Evolutionary conservation across 53 echinoderm and acorn worm species (phyloP), one percentile per base, ranked within the genome.

Genomic region (Crossaster papposus): DNA sequence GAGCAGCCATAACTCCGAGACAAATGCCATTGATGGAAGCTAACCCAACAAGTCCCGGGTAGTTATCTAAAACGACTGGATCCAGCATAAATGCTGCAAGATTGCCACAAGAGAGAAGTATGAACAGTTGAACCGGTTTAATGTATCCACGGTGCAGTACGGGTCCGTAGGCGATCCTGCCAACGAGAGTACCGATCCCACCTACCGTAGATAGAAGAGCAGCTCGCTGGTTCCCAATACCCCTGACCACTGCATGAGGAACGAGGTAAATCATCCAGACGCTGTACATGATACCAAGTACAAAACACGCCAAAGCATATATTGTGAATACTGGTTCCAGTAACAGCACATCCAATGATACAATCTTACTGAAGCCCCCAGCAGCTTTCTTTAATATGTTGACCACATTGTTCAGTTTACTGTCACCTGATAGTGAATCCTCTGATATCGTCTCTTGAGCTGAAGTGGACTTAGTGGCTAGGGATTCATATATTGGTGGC

Each of bases 201-300:
- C 88, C 91, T 6, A 65, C 76, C 4, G 91, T 81, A 10, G 91
- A 91, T 13, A 91, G 76, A 38, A 91, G 64, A 30, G 88, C 78
- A 18, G 91, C 91, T 13, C 64, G 36, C 10, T 79, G 36, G 14
- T 54, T 15, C 12, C 52, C 54, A 31, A 91, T 88, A 55, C 91
- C 91, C 50, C 88, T 88, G 13, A 38, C 82, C 37, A 91, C 64
- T 2, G 91, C 91, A 74, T 91, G 91, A 14, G 91, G 91, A 28
- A 91, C 91, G 7, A 91, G 76, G 81, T 81, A 91, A 73, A 91
- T 88, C 88, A 91, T 88, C 91, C 91, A 91, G 22, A 81, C 80
- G 36, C 74, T 77, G 74, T 32, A 64, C 24, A 36, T 82, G 9
- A 65, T n/a, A 18, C 64, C 82, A 22, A 34, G 8, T 35, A 65